Evolutionary conservation across 1,140 invertebrate species (phyloP), one percentile per base, ranked within the genome.

Genomic region (Chionoecetes opilio): DNA sequence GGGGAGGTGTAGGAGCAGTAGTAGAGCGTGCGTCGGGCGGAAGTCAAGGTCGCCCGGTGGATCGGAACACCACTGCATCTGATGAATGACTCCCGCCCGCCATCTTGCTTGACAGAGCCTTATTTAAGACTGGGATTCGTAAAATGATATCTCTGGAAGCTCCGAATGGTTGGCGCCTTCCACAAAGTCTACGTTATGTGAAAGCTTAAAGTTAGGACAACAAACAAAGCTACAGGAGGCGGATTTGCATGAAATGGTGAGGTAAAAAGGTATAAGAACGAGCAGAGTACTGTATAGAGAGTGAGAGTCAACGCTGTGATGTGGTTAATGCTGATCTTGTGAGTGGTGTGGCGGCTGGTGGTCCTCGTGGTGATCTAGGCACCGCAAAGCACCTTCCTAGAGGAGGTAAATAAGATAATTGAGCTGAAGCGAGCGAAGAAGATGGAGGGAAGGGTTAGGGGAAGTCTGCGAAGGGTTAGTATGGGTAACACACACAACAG

Each of bases 21-120:
- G 29, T 14, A 34, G 26, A 5, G 34, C 31, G 82, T 8, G 0
- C 0, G 37, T 35, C 35, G 32, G 29, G 90, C 46, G 31, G 94
- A 92, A 95, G 94, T 86, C 94, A 35, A 11, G 21, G 90, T n/a
- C 94, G 84, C 37, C 0, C 29, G 11, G 32, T 75, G 32, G 0
- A 31, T 34, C 34, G 29, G 90, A 84, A 95, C 94, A 21, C 94
- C 6, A 29, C 46, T 87, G 90, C 89, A 87, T 88, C 90, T 95
- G 94, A 95, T 95, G 94, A 87, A 95, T 95, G 94, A 95, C 90
- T 46, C 82, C 21, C 75, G 84, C 82, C 94, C 90, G 90, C 94
- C 94, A 95, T 95, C 94, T 95, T 95, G 90, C 94, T 88, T 95
- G 94, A 95, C 94, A 95, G 94, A 86, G 38, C 90, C 82, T 46